Conservation (phyloP, 2,888 invertebrate species). For the Eristalinus sepulchralis region DNA sequence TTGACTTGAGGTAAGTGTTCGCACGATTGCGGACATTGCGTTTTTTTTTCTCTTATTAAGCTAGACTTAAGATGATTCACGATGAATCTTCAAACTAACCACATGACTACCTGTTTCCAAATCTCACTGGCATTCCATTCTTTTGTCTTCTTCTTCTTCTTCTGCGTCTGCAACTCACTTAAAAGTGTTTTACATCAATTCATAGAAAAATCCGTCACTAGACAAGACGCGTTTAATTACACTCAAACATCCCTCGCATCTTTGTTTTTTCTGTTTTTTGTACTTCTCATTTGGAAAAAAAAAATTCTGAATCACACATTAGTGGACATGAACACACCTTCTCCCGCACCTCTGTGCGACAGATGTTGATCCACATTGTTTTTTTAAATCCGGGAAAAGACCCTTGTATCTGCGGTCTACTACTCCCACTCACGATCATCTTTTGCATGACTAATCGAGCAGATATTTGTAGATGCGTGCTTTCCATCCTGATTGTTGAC, state of each 20-base stretch:
- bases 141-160: neutral
- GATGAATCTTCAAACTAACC: neutral
- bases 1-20: neutral
- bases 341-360: no score
- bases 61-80: neutral
- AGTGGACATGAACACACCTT: neutral
- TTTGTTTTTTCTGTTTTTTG: neutral
- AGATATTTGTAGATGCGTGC: neutral
- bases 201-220: neutral
- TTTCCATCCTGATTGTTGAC: slow-evolving; percentile 18
- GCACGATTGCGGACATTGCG: neutral
- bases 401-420: neutral
- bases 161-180: neutral
- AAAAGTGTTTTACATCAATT: neutral
- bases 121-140: neutral
- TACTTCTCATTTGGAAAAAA: no score
- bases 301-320: neutral
- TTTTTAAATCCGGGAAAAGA: neutral
- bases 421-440: slow-evolving; percentile 21
- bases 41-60: neutral
- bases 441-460: slow-evolving; percentile 19
- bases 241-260: neutral
- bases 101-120: neutral
- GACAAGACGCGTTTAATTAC: neutral
- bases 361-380: no score